Conservation (phyloP, 2,888 invertebrate species). For the Rhodophaea formosa region DNA sequence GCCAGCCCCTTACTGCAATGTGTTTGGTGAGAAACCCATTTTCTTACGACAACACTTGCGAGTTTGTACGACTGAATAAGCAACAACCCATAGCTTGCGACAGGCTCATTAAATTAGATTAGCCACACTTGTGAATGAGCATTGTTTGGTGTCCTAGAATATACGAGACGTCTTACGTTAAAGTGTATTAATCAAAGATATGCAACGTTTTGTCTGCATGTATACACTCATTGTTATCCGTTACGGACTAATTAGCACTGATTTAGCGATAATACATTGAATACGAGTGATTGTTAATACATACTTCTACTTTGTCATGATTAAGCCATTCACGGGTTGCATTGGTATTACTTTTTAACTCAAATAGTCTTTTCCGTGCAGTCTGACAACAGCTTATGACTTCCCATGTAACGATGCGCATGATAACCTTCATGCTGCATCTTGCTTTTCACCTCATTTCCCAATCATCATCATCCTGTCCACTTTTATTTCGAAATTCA, state of each 20-base stretch:
- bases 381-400: no score
- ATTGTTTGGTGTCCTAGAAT: slow-evolving; percentile 41
- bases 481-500: no score
- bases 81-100: slow-evolving; percentile 29
- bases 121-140: slow-evolving; percentile 38
- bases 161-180: slow-evolving; percentile 30
- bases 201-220: slow-evolving; percentile 39
- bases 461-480: no score
- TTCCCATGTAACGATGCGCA: no score
- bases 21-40: slow-evolving; percentile 11
- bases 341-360: not conserved
- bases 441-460: no score
- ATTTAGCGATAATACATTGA: slow-evolving; percentile 35
- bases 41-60: slow-evolving; percentile 4
- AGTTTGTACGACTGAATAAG: slow-evolving; percentile 11
- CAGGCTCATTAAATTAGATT: slow-evolving; percentile 35
- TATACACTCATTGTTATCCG: slow-evolving; percentile 40
- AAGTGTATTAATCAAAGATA: slow-evolving; percentile 27
- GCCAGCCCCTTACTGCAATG: not conserved
- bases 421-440: no score
- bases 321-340: slow-evolving; percentile 2
- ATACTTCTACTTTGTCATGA: not conserved
- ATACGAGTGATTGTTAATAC: slow-evolving; percentile 27
- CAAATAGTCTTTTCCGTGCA: not conserved
- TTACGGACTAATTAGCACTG: slow-evolving; percentile 42